Evolutionary conservation across 2,113 vertebrate species (phyloP), one percentile per base, ranked within the genome.

Genomic region (Notarius quadriscutis): DNA sequence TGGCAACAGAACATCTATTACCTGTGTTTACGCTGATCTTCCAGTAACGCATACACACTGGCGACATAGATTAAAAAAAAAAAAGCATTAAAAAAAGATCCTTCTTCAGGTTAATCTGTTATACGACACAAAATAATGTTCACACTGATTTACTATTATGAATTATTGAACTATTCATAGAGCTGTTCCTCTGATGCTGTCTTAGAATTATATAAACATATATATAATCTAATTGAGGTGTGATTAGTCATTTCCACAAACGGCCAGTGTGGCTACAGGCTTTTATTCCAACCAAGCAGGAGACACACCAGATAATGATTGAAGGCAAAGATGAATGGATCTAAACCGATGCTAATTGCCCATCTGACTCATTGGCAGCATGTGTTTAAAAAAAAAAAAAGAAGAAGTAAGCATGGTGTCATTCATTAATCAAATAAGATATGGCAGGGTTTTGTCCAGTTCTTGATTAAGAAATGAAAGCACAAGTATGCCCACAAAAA

Each of bases 141-240:
- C 51, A 83, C 14, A 51, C 6, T 9, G 48, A 48, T 25, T 84
- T 22, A 25, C 25, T 48, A 75, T 84, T n/a, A 50, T 85, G 51
- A 41, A 41, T 41, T 41, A 41, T 41, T 41, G 34, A 41, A 41
- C 34, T 41, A 41, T 48, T 79, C 62, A 83, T 88, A 91, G 90
- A 79, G 69, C 74, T 89, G 27, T 69, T 69, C 14, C 14, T 65
- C 9, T 65, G 2, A 65, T 65, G 62, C 8, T 63, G 62, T 63
- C 62, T 63, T 63, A 25, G 34, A 41, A 41, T 63, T 67, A 67
- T 67, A 27, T 67, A 67, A 27, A 20, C 2, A 2, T 27, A 63
- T 63, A 63, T 25, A n/a, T 65, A n/a, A 63, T 63, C 62, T 62
- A 25, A 63, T 10, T 9, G 7, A 63, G 8, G 62, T 20, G 62